These are phyloP conservation scores for Tetramorium simillimum DNA, from an alignment of 1,140 invertebrate genomes.

Conservation along the genomic window DNA sequence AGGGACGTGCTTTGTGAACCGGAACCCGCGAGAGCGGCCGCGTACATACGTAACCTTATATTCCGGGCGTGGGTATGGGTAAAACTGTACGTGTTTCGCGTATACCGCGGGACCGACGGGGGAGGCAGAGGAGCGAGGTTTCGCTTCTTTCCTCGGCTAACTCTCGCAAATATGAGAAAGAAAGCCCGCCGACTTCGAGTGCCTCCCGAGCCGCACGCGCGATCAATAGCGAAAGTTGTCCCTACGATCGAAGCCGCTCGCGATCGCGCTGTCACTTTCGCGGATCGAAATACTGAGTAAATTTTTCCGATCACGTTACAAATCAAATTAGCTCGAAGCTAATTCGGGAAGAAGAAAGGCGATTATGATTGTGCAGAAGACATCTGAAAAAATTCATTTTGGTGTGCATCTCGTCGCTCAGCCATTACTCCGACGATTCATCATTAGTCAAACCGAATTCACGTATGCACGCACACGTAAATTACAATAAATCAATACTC, in stretches of 20 bases:
- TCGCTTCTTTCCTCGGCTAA: constrained; percentile 1
- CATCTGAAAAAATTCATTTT: not conserved
- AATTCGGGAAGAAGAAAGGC: not conserved
- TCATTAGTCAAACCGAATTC: constrained; percentile 8
- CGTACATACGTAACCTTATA: constrained; percentile 70
- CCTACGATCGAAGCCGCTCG: not conserved
- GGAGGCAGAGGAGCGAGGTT: not conserved
- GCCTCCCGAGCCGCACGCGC: not conserved
- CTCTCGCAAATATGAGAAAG: constrained; percentile 27
- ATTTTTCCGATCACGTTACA: not conserved
- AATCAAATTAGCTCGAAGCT: not conserved
- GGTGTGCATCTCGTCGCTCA: not conserved
- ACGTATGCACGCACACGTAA: constrained; percentile 8
- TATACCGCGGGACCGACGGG: not conserved
- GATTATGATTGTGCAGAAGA: not conserved
- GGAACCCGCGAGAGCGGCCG: constrained; percentile 71
- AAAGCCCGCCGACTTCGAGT: not conserved
- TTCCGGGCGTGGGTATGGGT: not conserved
- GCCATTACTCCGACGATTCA: not conserved
- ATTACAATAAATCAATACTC: constrained; percentile 28
- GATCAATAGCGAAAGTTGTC: not conserved
- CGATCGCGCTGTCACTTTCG: not conserved
- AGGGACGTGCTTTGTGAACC: constrained; percentile 83
- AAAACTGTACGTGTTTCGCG: constrained; percentile 25
- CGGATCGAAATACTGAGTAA: not conserved